These are phyloP conservation scores for Cerceris ruficornis DNA, from an alignment of 2,888 invertebrate genomes.

Conservation along the genomic window DNA sequence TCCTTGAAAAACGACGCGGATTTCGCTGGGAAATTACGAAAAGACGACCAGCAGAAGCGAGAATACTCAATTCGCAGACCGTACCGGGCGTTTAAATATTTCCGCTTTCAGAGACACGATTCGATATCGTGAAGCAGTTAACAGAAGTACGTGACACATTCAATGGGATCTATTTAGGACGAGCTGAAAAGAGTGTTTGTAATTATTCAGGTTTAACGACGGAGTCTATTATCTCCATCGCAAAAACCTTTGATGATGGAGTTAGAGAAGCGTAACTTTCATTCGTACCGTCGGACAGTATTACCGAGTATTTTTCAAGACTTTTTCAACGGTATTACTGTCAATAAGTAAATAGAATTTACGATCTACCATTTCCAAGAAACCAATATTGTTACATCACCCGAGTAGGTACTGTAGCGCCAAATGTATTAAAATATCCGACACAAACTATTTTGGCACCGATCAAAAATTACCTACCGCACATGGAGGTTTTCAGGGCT, in stretches of 20 bases:
- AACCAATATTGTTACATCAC: no score
- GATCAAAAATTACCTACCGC: no score
- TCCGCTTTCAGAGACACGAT: constrained; percentile 8
- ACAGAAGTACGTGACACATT: constrained; percentile 38
- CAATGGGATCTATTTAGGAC: constrained; percentile 38
- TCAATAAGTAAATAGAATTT: no score
- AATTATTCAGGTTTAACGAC: constrained; percentile 36
- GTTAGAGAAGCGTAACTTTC: no score
- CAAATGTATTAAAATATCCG: no score
- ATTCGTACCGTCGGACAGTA: no score
- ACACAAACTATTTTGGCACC: no score
- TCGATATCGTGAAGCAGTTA: constrained; percentile 39
- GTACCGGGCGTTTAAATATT: constrained; percentile 14
- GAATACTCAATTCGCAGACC: constrained; percentile 1
- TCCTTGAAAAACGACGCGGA: not conserved
- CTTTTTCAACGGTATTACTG: no score
- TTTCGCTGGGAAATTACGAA: constrained; percentile 6
- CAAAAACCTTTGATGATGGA: constrained; percentile 15
- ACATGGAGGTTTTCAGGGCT: no score
- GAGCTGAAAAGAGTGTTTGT: constrained; percentile 33
- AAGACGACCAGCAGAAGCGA: not conserved
- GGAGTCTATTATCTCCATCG: constrained; percentile 31
- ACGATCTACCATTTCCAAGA: no score
- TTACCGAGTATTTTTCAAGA: no score
- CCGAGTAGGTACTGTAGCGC: no score